These are phyloP conservation scores for Petrocephalus zakoni DNA, from an alignment of 2,113 vertebrate genomes.

Conservation along the genomic window DNA sequence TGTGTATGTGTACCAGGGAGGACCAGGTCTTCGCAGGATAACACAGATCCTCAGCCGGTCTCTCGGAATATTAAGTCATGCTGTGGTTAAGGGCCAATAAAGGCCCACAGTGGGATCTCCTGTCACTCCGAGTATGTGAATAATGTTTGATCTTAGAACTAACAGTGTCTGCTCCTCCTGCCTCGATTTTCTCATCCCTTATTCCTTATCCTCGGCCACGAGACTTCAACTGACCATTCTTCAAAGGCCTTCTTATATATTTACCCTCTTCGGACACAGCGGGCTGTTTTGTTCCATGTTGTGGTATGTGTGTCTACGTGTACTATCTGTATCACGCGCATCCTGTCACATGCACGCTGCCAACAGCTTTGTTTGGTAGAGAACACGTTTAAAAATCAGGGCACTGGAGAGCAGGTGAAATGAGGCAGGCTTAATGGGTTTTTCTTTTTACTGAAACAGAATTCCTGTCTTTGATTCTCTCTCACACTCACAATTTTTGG, in stretches of 20 bases:
- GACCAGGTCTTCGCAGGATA: background rate
- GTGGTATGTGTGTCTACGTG: background rate
- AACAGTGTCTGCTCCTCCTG: background rate
- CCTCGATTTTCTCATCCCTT: background rate
- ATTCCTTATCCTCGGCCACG: background rate
- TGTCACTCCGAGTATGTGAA: background rate
- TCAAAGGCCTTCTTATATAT: background rate
- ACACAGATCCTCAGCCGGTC: background rate
- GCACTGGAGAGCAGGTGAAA: background rate
- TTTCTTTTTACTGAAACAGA: background rate
- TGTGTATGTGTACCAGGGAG: background rate
- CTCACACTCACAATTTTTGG: background rate
- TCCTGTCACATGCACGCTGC: background rate
- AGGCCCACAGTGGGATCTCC: background rate
- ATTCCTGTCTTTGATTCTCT: background rate
- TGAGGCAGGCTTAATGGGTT: background rate
- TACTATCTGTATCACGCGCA: background rate
- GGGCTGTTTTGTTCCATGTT: background rate
- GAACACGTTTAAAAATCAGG: background rate
- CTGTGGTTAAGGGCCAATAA: background rate
- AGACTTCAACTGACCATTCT: background rate
- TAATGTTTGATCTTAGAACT: slow-evolving; percentile 1
- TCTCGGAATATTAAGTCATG: background rate
- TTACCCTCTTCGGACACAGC: background rate
- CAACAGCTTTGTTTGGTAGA: background rate